Conservation (phyloP, 2,113 vertebrate genomes). For the Rafetus swinhoei region DNA sequence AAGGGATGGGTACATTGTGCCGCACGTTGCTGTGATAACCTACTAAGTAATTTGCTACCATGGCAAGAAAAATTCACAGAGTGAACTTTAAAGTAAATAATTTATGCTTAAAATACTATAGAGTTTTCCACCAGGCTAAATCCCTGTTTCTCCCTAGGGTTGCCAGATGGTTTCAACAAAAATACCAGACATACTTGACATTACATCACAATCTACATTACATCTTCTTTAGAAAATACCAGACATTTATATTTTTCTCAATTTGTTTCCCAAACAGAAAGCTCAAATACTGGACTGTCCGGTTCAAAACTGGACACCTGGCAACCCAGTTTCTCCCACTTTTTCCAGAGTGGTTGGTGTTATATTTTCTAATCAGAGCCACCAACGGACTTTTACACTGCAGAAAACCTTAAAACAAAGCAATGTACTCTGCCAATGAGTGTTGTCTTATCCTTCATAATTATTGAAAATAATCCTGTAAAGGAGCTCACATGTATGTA, state of each 20-base stretch:
- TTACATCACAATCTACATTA: too few species aligned
- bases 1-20: not conserved
- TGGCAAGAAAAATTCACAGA: constrained; percentile 31
- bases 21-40: constrained; percentile 29
- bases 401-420: constrained; percentile 45
- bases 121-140: not conserved
- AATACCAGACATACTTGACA: too few species aligned
- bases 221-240: too few species aligned
- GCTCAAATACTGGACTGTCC: too few species aligned
- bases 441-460: constrained; percentile 40
- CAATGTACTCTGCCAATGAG: constrained; percentile 4
- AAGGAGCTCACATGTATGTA: too few species aligned
- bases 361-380: constrained; percentile 18
- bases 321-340: not conserved
- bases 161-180: too few species aligned
- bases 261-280: too few species aligned
- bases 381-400: not conserved
- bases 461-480: constrained; percentile 56
- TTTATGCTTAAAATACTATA: constrained; percentile 37
- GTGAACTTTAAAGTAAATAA: constrained; percentile 43
- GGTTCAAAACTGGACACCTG: too few species aligned
- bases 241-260: too few species aligned
- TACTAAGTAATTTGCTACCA: constrained; percentile 19
- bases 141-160: not conserved
- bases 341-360: not conserved